Evolutionary conservation across 1,140 invertebrate species (phyloP).

Genomic region (Penaeus chinensis): DNA sequence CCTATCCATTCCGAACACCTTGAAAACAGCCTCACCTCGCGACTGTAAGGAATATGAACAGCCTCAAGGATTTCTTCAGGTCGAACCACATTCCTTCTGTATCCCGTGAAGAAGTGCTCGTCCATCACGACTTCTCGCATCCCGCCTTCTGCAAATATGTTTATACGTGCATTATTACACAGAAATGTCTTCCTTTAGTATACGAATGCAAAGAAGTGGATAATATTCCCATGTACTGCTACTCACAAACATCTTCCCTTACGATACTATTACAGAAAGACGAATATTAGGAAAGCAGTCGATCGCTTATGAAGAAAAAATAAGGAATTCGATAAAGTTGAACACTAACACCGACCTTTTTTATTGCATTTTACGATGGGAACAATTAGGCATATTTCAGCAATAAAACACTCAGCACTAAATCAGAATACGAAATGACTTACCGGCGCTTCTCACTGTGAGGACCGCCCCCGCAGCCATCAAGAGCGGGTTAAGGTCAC

Average conservation of each 20-base stretch:
- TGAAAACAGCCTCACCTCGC: conserved; percentile 65
- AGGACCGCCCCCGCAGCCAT: conserved; percentile 79
- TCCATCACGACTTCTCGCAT: conserved; percentile 80
- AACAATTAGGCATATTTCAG: no score
- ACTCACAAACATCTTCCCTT: no score
- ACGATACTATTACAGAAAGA: no score
- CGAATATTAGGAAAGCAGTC: no score
- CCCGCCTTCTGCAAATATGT: conserved; percentile 66
- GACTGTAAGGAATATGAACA: conserved; percentile 78
- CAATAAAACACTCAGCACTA: neutral
- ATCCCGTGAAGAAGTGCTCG: conserved; percentile 86
- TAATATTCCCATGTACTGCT: no score
- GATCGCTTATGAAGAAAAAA: no score
- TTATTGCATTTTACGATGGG: no score
- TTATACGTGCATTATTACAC: no score
- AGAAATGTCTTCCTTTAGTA: no score
- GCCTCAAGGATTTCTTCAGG: conserved; percentile 84
- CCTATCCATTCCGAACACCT: neutral
- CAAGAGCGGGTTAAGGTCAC: conserved; percentile 93
- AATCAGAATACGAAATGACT: neutral
- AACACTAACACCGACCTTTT: no score
- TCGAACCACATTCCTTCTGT: conserved; percentile 82
- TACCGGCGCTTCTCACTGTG: conserved; percentile 38
- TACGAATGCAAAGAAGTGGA: no score
- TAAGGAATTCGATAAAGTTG: no score